phyloP scores from a whole-genome alignment of 2,113 vertebrate genomes.

The Pelecanoides urinatrix region DNA sequence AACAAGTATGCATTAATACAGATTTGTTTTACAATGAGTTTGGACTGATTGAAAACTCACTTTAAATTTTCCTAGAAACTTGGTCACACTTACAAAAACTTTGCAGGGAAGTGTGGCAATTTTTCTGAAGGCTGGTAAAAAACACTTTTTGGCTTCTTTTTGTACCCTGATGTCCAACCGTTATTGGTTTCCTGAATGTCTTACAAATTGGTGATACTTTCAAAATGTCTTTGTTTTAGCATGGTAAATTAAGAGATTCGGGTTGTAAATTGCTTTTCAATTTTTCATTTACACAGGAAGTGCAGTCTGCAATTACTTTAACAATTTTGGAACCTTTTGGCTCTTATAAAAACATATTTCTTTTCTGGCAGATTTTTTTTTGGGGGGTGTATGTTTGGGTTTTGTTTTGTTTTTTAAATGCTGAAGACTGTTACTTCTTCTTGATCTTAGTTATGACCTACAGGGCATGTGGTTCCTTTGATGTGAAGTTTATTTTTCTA shows the following conservation, averaged over 20 bases:
- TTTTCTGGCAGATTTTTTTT: neutral
- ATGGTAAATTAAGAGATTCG: neutral
- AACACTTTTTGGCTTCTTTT: neutral
- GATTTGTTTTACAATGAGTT: neutral
- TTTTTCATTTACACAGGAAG: neutral
- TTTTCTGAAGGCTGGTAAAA: neutral
- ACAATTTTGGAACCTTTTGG: neutral
- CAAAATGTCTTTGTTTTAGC: neutral
- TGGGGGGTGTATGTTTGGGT: fast-evolving
- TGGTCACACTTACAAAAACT: neutral
- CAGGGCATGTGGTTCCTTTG: constrained; percentile 83
- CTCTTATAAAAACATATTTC: neutral
- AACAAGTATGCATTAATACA: neutral
- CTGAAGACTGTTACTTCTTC: constrained; percentile 46
- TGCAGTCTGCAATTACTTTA: neutral
- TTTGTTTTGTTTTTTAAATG: neutral
- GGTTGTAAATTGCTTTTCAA: neutral
- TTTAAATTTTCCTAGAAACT: neutral
- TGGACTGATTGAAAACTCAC: neutral
- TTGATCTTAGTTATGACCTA: constrained; percentile 80
- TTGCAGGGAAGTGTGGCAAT: neutral
- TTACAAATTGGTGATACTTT: neutral
- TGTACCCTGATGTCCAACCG: neutral
- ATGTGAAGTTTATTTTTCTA: constrained; percentile 94
- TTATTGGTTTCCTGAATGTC: neutral